Evolutionary conservation across 2,113 vertebrate genomes (phyloP).

Genomic region (Pipa parva): DNA sequence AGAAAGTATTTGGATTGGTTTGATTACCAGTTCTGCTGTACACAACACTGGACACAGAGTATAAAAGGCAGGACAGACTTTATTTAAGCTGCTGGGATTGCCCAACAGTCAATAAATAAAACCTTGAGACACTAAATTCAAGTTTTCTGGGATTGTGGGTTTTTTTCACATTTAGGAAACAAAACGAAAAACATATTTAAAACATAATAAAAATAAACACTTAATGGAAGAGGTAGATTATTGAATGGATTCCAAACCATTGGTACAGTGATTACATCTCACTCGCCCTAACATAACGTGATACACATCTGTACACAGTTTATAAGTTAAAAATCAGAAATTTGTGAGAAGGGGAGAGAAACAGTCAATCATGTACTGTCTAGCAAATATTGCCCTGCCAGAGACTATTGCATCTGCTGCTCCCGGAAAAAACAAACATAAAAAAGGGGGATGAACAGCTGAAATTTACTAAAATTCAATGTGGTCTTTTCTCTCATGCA

Average conservation of each 20-base stretch:
- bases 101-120: slow-evolving; percentile 39
- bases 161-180: slow-evolving; percentile 37
- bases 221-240: slow-evolving; percentile 48
- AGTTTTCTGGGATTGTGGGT: slow-evolving; percentile 46
- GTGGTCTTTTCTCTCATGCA: neutral
- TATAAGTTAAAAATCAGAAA: slow-evolving; percentile 30
- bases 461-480: neutral
- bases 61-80: slow-evolving; percentile 47
- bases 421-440: slow-evolving; percentile 10
- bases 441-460: neutral
- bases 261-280: slow-evolving; percentile 27
- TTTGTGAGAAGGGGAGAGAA: slow-evolving; percentile 5
- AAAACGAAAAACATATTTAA: slow-evolving; percentile 9
- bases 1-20: too few species aligned
- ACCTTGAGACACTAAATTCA: slow-evolving; percentile 47
- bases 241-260: slow-evolving; percentile 36
- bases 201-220: slow-evolving; percentile 29
- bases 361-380: slow-evolving; percentile 5
- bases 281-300: slow-evolving; percentile 27
- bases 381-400: neutral
- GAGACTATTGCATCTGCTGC: neutral
- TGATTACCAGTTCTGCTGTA: neutral
- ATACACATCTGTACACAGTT: slow-evolving; percentile 34
- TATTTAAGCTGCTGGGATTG: slow-evolving; percentile 40
- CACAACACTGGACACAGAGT: neutral